These are phyloP conservation scores for Tenodera sinensis DNA, from an alignment of 2,888 invertebrate genomes.

Conservation along the genomic window DNA sequence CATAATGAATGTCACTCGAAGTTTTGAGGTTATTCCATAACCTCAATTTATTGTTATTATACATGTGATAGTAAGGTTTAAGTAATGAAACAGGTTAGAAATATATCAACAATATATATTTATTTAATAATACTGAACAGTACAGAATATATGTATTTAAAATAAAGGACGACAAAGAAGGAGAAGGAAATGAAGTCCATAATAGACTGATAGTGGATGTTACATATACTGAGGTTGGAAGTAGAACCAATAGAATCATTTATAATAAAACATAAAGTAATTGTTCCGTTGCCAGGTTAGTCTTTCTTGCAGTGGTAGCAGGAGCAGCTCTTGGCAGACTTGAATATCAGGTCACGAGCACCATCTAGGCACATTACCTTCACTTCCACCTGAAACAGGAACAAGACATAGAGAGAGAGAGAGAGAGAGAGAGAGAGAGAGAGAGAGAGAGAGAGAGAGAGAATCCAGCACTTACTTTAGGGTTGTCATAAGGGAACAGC, in stretches of 20 bases:
- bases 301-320: constrained; percentile 86
- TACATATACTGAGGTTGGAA: not conserved
- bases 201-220: not conserved
- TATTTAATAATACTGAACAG: constrained; percentile 7
- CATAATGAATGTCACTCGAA: too few relatives aligned
- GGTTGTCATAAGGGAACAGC: too few relatives aligned
- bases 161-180: not conserved
- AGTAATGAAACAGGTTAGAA: not conserved
- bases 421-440: too few relatives aligned
- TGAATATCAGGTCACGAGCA: constrained; percentile 71
- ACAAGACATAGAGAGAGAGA: too few relatives aligned
- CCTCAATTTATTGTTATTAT: too few relatives aligned
- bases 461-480: too few relatives aligned
- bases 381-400: constrained; percentile 61
- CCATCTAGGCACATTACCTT: constrained; percentile 77
- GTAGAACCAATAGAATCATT: not conserved
- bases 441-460: too few relatives aligned
- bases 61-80: not conserved
- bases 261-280: not conserved
- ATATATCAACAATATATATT: constrained; percentile 14
- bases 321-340: constrained; percentile 76
- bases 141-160: not conserved
- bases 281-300: constrained; percentile 37
- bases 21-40: too few relatives aligned
- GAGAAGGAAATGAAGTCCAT: not conserved